A percentile compares a stretch with the other conserved stretches of the same genome.
These are phyloP conservation scores for Amphiprion clarkii DNA, from an alignment of 2,797 vertebrate species.

Conservation along the genomic window DNA sequence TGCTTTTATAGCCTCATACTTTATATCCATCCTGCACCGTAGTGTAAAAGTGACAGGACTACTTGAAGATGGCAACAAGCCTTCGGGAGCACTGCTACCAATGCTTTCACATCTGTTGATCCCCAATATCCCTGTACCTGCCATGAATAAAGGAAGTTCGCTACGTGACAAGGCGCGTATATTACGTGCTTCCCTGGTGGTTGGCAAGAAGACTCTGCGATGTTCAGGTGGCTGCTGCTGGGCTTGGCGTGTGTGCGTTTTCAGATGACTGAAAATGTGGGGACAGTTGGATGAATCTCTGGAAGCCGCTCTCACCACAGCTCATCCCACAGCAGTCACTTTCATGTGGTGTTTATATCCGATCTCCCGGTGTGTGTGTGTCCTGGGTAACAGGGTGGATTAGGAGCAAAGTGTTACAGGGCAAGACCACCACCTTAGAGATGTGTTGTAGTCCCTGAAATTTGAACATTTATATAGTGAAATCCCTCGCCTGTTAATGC, in stretches of 20 bases:
- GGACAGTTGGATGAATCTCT: conserved; percentile 38
- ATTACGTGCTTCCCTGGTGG: conserved; percentile 60
- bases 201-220: conserved; percentile 45
- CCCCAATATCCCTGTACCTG: conserved; percentile 63
- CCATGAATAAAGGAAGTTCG: conserved; percentile 69
- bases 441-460: conserved; percentile 3
- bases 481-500: not conserved
- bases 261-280: conserved; percentile 46
- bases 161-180: conserved; percentile 63
- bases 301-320: conserved; percentile 17
- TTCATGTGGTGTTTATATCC: conserved; percentile 53
- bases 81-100: conserved; percentile 63
- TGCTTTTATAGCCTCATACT: conserved; percentile 63
- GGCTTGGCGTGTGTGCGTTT: conserved; percentile 35
- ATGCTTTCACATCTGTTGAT: conserved; percentile 73
- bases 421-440: not conserved
- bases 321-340: conserved; percentile 62
- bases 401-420: conserved; percentile 12
- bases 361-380: conserved; percentile 35
- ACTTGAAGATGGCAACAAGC: conserved; percentile 67
- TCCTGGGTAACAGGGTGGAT: conserved; percentile 28
- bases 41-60: conserved; percentile 65
- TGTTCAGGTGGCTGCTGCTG: conserved; percentile 48
- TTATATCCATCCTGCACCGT: conserved; percentile 59
- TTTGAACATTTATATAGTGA: not conserved